phyloP scores from a whole-genome alignment of 2,113 vertebrate species.

The Podocnemis expansa region DNA sequence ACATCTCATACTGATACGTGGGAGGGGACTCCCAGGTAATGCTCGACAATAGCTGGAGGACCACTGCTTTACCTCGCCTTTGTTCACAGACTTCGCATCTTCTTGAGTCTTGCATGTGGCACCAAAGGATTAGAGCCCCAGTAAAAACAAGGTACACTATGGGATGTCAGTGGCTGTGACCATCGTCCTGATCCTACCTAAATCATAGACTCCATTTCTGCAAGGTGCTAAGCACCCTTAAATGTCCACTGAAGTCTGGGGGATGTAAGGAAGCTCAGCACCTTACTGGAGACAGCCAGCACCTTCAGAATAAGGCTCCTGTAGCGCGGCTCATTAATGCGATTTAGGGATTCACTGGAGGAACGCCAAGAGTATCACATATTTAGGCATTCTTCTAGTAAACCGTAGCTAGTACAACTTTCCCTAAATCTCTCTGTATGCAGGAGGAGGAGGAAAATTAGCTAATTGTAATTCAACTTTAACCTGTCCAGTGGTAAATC shows the following conservation, averaged over 20 bases:
- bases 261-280: not conserved
- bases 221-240: not conserved
- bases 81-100: not conserved
- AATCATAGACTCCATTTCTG: not conserved
- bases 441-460: accelerated
- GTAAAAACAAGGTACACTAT: not conserved
- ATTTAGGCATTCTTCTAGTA: not conserved
- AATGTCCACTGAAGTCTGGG: not conserved
- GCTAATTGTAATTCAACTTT: not conserved
- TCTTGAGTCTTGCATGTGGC: not conserved
- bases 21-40: not conserved
- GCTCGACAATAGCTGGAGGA: not conserved
- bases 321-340: accelerated
- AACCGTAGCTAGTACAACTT: not conserved
- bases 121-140: not conserved
- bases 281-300: not conserved
- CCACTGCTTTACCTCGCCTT: not conserved
- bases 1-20: not conserved
- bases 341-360: not conserved
- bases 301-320: not conserved
- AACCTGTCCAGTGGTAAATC: not conserved
- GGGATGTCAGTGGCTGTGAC: not conserved
- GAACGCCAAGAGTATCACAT: not conserved
- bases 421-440: not conserved
- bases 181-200: not conserved